Conservation (phyloP, 1,140 invertebrate species). For the Mamestra configurata region DNA sequence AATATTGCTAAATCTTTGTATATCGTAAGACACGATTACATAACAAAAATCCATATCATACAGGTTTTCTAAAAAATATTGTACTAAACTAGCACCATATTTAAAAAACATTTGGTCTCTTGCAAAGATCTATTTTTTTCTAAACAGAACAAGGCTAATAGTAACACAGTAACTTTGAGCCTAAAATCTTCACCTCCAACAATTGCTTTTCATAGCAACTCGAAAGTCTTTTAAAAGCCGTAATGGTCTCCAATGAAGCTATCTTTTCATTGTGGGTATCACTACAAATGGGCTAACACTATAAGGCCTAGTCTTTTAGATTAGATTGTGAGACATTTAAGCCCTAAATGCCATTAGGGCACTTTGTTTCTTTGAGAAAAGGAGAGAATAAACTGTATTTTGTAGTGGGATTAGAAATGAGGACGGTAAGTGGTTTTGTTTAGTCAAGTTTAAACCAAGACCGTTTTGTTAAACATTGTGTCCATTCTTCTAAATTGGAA, state of each 20-base stretch:
- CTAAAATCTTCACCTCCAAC: neutral
- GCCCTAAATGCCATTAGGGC: neutral
- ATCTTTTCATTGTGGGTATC: slow-evolving; percentile 5
- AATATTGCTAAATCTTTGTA: no score
- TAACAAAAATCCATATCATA: no score
- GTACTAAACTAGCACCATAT: no score
- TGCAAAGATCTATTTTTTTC: no score
- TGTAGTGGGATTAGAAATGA: neutral
- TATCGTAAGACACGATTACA: no score
- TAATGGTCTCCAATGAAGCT: neutral
- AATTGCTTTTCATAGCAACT: slow-evolving; percentile 22
- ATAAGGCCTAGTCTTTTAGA: slow-evolving; percentile 13
- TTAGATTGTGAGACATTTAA: slow-evolving; percentile 2
- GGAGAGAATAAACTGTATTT: neutral
- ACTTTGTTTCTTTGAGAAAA: neutral
- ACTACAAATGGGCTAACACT: neutral
- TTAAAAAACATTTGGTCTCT: no score
- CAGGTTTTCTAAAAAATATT: no score
- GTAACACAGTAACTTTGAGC: neutral
- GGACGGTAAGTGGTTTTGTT: no score
- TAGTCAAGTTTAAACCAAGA: no score
- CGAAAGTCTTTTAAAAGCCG: neutral
- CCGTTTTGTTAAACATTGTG: no score
- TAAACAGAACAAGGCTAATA: no score
- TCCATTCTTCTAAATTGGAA: no score